Evolutionary conservation across 2,797 vertebrate genomes (phyloP), one percentile per base, ranked within the genome.

Genomic region (Bufotes viridis): DNA sequence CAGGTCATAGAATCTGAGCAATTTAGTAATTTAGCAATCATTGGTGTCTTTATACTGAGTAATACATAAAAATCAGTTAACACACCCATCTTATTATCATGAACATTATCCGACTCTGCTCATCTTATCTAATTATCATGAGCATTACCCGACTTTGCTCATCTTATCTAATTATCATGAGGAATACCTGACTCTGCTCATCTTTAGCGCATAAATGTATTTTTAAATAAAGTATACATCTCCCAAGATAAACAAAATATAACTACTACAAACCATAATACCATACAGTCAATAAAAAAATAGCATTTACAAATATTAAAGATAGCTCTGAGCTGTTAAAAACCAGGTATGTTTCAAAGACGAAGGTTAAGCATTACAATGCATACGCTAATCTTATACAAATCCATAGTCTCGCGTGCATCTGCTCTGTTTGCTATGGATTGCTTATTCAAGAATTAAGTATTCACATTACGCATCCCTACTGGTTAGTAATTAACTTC

Each of bases 401-500:
- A 88, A 84, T 84, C 87, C 87, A 88, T 84, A 84, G 76, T 78
- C 57, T 58, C 76, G 53, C 29, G 76, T 69, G 72, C 72, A 79
- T 79, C 81, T 87, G 80, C 78, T 78, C 69, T 87, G 80, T 86
- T 74, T 86, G 88, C 74, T 76, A 78, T 89, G 72, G 80, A 83
- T 83, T 83, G 81, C 80, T 87, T 89, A 87, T 87, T 87, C 80
- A 84, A 76, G 85, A 89, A 87, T 89, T 84, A 84, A 82, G 82
- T 63, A 87, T 87, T 78, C 81, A 84, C 81, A 87, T 89, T 83
- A 69, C 79, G 58, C 51, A 83, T 87, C 79, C 84, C 88, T 74
- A 87, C 85, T 87, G 88, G 80, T 89, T 79, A 83, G 84, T 89
- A 87, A 89, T 87, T 87, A 89, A 89, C 80, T 89, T 89, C 80